A percentile compares a stretch with the other conserved stretches of the same genome.
Evolutionary conservation across 1,140 invertebrate species (phyloP).

Genomic region (Atopsyche davidsoni): DNA sequence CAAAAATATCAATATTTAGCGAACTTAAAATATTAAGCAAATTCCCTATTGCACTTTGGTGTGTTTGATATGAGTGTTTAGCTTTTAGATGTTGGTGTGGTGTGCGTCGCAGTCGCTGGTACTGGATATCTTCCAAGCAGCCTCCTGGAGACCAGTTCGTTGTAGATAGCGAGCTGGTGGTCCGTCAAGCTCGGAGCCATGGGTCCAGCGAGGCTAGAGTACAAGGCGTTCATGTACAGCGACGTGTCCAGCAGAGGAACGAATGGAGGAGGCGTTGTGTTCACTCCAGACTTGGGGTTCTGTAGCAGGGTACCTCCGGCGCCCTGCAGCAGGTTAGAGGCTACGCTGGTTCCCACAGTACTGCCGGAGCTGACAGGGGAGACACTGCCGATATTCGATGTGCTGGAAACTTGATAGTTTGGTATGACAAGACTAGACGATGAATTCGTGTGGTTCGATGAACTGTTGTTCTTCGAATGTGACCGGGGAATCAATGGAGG

Average conservation of each 20-base stretch:
- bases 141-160: conserved; percentile 8
- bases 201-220: conserved; percentile 36
- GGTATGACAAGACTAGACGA: conserved; percentile 31
- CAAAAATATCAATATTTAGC: no score
- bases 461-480: not conserved
- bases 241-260: conserved; percentile 36
- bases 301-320: conserved; percentile 28
- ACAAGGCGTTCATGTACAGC: conserved; percentile 41
- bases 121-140: conserved; percentile 8
- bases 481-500: conserved; percentile 27
- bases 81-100: conserved; percentile 23
- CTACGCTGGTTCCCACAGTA: conserved; percentile 27
- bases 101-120: conserved; percentile 4
- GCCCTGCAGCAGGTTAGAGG: conserved; percentile 23
- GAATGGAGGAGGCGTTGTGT: conserved; percentile 30
- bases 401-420: conserved; percentile 37
- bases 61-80: no score
- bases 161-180: conserved; percentile 28
- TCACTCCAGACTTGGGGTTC: conserved; percentile 32
- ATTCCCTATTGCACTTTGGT: not conserved
- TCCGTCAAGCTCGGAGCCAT: conserved; percentile 32
- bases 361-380: conserved; percentile 32
- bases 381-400: conserved; percentile 29
- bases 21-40: no score
- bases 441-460: conserved; percentile 12